Evolutionary conservation across 2,113 vertebrate species (phyloP).

Genomic region (Oncorhynchus clarkii): DNA sequence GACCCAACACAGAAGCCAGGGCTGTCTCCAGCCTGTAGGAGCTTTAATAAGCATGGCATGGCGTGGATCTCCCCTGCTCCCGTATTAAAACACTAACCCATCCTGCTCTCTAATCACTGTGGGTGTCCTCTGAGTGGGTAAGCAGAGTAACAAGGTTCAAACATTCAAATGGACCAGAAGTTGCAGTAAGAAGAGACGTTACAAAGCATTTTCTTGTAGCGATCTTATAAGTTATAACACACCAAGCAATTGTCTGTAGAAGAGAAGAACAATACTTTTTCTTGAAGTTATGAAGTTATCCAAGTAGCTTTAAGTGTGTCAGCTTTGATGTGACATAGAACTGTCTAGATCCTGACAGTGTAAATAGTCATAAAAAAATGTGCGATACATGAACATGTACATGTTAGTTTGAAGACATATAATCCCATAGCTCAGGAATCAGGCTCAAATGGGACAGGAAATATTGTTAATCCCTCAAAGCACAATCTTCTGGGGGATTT

Average conservation of each 20-base stretch:
- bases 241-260: not conserved
- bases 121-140: conserved; percentile 45
- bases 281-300: conserved; percentile 50
- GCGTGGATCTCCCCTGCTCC: conserved; percentile 21
- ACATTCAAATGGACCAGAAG: conserved; percentile 52
- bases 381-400: conserved; percentile 39
- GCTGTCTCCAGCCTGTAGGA: conserved; percentile 23
- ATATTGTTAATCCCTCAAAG: conserved; percentile 63
- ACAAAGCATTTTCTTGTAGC: too few relatives aligned
- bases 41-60: conserved; percentile 45
- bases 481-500: conserved; percentile 57
- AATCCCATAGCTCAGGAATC: conserved; percentile 50
- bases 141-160: conserved; percentile 51
- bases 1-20: conserved; percentile 38
- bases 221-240: not conserved
- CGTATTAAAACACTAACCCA: conserved; percentile 43
- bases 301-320: conserved; percentile 56
- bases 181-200: conserved; percentile 22
- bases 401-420: conserved; percentile 46
- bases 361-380: conserved; percentile 45
- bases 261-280: conserved; percentile 39
- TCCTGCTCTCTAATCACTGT: conserved; percentile 12
- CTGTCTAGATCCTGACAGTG: conserved; percentile 43
- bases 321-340: conserved; percentile 59
- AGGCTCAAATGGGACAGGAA: conserved; percentile 62